phyloP scores from a whole-genome alignment of 92 coral and sea anemone species.

The Porites rus region DNA sequence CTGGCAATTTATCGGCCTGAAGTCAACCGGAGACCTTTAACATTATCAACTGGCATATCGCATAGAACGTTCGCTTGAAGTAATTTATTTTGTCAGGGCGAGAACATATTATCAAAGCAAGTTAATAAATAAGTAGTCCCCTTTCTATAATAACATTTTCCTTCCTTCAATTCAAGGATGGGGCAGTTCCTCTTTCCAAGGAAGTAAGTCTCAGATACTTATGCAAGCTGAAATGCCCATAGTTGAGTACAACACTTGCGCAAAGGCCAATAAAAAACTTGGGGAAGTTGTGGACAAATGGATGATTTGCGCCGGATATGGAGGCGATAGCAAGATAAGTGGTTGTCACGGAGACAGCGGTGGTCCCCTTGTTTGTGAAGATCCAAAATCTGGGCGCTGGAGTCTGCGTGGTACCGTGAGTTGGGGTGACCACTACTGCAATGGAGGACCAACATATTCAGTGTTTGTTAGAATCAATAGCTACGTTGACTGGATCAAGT shows the following conservation, averaged over 20 bases:
- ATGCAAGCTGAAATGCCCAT: slow-evolving; percentile 83
- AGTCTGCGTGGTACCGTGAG: slow-evolving; percentile 84
- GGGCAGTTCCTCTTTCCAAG: slow-evolving; percentile 69
- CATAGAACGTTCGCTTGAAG: no score
- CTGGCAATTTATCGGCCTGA: no score
- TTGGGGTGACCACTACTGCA: slow-evolving; percentile 88
- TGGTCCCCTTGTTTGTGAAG: slow-evolving; percentile 84
- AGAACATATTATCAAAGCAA: no score
- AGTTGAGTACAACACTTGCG: slow-evolving; percentile 64
- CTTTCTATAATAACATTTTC: no score
- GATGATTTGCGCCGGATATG: slow-evolving; percentile 84
- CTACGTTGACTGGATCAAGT: slow-evolving; percentile 78
- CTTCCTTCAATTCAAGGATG: slow-evolving; percentile 62
- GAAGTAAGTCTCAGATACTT: slow-evolving; percentile 56
- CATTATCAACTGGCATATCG: no score
- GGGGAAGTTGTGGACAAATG: slow-evolving; percentile 55
- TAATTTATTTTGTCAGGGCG: no score
- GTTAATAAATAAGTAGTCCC: no score
- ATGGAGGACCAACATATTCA: slow-evolving; percentile 66
- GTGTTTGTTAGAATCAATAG: slow-evolving; percentile 81
- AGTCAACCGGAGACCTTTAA: no score
- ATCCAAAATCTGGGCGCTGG: slow-evolving; percentile 65
- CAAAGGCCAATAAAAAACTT: slow-evolving; percentile 58
- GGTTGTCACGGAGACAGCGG: slow-evolving; percentile 94
- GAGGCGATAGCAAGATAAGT: slow-evolving; percentile 70